phyloP scores from a whole-genome alignment of 2,113 vertebrate genomes.

The Epinephelus moara region DNA sequence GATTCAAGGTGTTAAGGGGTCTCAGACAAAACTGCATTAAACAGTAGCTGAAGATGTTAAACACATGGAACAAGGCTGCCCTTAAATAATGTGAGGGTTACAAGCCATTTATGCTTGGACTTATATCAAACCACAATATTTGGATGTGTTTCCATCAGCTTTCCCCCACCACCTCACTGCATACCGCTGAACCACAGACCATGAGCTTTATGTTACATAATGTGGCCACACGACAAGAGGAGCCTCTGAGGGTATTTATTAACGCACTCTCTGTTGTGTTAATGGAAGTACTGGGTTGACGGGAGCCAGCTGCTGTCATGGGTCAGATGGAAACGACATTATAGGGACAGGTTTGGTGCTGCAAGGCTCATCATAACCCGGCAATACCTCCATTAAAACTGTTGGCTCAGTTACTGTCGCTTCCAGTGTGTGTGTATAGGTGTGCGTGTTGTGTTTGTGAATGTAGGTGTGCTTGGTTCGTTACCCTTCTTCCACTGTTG shows the following conservation, averaged over 20 bases:
- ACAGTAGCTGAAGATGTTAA: constrained; percentile 4
- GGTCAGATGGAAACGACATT: constrained; percentile 27
- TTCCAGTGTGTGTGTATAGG: background rate
- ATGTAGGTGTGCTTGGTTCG: constrained; percentile 25
- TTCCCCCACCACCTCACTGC: background rate
- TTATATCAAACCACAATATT: constrained; percentile 8
- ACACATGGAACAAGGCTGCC: background rate
- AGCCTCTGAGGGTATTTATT: constrained; percentile 42
- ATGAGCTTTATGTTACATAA: constrained; percentile 49
- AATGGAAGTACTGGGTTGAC: constrained; percentile 46
- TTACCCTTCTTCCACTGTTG: constrained; percentile 8
- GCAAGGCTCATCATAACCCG: constrained; percentile 9
- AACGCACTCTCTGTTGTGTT: constrained; percentile 18
- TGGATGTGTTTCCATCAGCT: background rate
- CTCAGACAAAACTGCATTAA: background rate
- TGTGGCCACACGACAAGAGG: constrained; percentile 6
- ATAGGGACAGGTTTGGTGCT: constrained; percentile 36
- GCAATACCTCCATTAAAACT: constrained; percentile 28
- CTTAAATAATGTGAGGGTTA: background rate
- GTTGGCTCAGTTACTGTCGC: background rate
- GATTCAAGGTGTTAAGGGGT: no score
- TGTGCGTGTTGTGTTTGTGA: background rate
- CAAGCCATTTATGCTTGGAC: constrained; percentile 1
- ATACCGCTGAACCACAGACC: background rate
- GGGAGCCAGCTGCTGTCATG: constrained; percentile 57